Base-by-base conservation (phyloP, 2,113 vertebrate genomes). In the Rhinopomastus cyanomelas region DNA sequence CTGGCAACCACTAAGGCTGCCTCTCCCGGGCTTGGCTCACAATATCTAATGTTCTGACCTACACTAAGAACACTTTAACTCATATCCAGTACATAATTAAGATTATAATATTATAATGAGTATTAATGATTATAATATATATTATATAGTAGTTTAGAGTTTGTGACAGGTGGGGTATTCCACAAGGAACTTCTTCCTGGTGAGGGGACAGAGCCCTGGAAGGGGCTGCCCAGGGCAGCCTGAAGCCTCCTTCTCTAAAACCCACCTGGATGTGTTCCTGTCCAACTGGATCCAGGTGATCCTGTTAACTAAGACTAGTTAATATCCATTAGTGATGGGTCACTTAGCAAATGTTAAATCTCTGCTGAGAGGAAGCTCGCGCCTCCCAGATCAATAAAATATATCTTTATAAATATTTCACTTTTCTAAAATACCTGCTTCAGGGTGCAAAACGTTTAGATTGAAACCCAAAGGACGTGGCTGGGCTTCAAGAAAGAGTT, bases 321-420 rank as follows among this genome's bases (percentile, higher is more conserved):
- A 89, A 95, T 85, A 82, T 65, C 87, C 84, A 15, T 34, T 77
- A 66, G 10, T 64, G 72, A 88, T 88, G 72, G 32, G 44, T 65
- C 34, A 79, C 76, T 92, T 94, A 92, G 90, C 94, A 96, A 81
- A 85, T 16, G 0, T 78, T 87, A 84, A 95, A 37, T 37, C 34
- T 92, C 53, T 79, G 66, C 44, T 89, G 72, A 86, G 46, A 55
- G 67, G 78, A 95, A 60, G 32, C 85, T 95, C 73, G 37, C 53
- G 42, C 78, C 75, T 66, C 85, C 68, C 66, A 89, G 26, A 30
- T 32, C n/a, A 80, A 66, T 29, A 11, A 51, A 94, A 59, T 90
- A 57, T 42, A n/a, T 90, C 55, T 90, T 95, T 23, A 52, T 88
- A 93, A 95, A 83, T 81, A 90, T 94, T 94, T 81, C 71, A 55